phyloP scores from a whole-genome alignment of 2,113 vertebrate genomes.

The Heloderma charlesbogerti region DNA sequence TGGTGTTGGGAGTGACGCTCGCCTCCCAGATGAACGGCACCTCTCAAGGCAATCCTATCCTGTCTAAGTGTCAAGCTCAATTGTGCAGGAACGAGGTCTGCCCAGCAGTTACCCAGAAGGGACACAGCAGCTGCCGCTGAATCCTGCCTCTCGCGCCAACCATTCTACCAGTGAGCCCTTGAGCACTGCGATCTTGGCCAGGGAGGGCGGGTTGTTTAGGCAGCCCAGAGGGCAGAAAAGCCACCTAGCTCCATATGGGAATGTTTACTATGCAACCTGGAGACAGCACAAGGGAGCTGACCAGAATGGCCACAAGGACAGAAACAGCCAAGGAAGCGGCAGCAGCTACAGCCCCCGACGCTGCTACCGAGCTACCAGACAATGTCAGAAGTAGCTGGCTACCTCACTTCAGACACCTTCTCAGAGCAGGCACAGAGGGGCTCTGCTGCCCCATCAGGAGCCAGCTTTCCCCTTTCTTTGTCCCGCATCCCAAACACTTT shows the following conservation, averaged over 20 bases:
- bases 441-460: background rate
- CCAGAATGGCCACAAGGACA: background rate
- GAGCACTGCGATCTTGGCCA: background rate
- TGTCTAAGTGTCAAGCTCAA: background rate
- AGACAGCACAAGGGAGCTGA: background rate
- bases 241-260: background rate
- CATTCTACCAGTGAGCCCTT: background rate
- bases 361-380: background rate
- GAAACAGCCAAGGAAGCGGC: no score
- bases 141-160: background rate
- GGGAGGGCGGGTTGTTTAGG: background rate
- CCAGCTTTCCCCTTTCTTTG: background rate
- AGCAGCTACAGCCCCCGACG: no score
- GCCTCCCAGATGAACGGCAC: background rate
- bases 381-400: background rate
- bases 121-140: background rate
- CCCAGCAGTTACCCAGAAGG: background rate
- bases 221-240: background rate
- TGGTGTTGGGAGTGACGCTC: background rate
- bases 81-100: background rate
- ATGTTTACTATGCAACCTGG: background rate
- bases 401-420: background rate
- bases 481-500: background rate
- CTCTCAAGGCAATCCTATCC: background rate
- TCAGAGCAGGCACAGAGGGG: background rate